Conservation (phyloP, 2,113 vertebrate species). For the Mus pahari region DNA sequence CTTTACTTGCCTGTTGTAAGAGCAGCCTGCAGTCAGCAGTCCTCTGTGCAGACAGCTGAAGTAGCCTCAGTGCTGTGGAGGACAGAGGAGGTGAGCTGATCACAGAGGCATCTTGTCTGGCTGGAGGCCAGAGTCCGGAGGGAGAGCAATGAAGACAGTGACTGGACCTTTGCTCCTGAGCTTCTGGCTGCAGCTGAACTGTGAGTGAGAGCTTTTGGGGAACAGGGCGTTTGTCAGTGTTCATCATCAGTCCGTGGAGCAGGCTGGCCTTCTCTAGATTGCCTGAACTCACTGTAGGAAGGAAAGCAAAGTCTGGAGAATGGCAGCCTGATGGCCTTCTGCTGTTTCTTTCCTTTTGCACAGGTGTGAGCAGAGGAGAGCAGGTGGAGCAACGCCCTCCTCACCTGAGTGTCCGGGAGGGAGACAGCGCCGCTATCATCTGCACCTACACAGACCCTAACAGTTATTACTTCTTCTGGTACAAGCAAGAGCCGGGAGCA, state of each 20-base stretch:
- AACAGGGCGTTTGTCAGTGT: neutral
- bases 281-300: neutral
- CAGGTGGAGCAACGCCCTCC: neutral
- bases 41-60: neutral
- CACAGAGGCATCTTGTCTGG: neutral
- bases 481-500: slow-evolving; percentile 60
- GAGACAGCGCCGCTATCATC: neutral
- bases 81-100: neutral
- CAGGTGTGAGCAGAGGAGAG: neutral
- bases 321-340: neutral
- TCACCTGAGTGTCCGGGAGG: neutral
- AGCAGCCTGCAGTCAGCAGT: neutral
- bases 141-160: neutral
- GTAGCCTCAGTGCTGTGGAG: neutral
- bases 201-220: neutral
- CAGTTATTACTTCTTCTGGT: neutral
- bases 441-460: neutral
- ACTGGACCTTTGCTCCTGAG: neutral
- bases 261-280: neutral
- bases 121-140: neutral
- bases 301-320: neutral
- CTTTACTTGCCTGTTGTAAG: neutral
- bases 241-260: neutral
- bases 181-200: slow-evolving; percentile 6
- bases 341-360: neutral